Percentiles rank a stretch among this genome's conserved stretches.
phyloP scores from a whole-genome alignment of 2,888 invertebrate species.

The Cantharis lateralis region DNA sequence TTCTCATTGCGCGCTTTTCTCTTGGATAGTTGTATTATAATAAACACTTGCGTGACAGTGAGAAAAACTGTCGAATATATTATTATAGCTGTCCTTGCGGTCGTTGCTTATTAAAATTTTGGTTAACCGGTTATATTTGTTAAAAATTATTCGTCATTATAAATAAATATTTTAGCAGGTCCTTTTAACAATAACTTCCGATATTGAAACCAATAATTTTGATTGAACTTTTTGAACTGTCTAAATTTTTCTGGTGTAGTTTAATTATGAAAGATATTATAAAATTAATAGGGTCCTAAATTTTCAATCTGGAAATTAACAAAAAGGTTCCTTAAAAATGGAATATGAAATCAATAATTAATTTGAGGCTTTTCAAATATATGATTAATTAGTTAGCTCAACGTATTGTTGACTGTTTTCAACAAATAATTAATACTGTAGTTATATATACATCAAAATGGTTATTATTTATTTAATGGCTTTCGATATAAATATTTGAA shows the following conservation, averaged over 20 bases:
- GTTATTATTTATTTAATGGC: not conserved
- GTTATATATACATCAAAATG: not conserved
- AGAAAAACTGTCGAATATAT: not conserved
- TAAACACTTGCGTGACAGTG: not conserved
- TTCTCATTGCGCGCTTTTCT: too few relatives aligned
- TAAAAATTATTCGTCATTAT: too few relatives aligned
- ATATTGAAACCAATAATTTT: not conserved
- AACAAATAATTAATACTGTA: not conserved
- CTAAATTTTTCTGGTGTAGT: not conserved
- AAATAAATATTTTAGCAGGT: not conserved
- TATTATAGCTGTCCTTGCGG: not conserved
- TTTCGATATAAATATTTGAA: not conserved
- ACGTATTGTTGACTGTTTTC: not conserved
- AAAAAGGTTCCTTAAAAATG: not conserved
- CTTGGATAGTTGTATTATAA: too few relatives aligned
- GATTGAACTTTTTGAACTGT: not conserved
- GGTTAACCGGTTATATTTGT: conserved; percentile 56
- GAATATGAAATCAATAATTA: not conserved
- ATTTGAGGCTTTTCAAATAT: not conserved
- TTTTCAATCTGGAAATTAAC: not conserved
- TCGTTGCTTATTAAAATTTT: too few relatives aligned
- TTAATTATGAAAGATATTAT: not conserved
- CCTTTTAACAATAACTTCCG: not conserved
- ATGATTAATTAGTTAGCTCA: not conserved
- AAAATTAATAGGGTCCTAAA: not conserved